These are phyloP conservation scores for Callionymus lyra DNA, from an alignment of 2,113 vertebrate genomes.

Conservation along the genomic window DNA sequence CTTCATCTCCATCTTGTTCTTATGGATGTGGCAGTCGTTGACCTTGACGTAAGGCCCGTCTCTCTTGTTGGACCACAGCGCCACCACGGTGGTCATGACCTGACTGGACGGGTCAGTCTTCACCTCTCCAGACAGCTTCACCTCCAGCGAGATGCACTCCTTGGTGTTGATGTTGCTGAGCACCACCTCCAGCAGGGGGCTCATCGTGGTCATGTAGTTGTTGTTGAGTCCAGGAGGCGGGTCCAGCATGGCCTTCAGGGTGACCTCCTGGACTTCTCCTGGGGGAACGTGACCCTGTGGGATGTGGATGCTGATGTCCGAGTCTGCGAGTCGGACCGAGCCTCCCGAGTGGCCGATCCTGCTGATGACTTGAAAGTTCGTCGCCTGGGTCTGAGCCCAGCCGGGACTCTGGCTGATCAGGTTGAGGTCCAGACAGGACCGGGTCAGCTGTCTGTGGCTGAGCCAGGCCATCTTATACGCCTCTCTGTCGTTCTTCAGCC, in stretches of 20 bases:
- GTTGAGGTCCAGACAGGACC: conserved; percentile 86
- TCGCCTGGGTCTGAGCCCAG: conserved; percentile 91
- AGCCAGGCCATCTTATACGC: conserved; percentile 95
- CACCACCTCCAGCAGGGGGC: conserved; percentile 80
- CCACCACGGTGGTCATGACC: conserved; percentile 80
- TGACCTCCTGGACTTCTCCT: conserved; percentile 83
- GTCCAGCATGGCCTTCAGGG: conserved; percentile 79
- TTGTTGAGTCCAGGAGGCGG: conserved; percentile 80
- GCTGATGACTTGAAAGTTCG: conserved; percentile 72
- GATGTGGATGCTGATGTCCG: conserved; percentile 77
- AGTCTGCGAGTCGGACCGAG: conserved; percentile 78
- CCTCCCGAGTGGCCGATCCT: conserved; percentile 79
- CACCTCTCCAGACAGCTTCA: conserved; percentile 80
- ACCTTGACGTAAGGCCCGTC: conserved; percentile 82
- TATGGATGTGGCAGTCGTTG: conserved; percentile 73
- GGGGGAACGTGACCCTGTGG: conserved; percentile 78
- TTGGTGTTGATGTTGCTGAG: conserved; percentile 80
- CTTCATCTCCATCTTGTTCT: conserved; percentile 81
- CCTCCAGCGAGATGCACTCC: conserved; percentile 74
- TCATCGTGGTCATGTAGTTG: conserved; percentile 79
- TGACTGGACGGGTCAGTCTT: conserved; percentile 83
- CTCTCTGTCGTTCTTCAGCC: conserved; percentile 82
- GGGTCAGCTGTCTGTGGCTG: conserved; percentile 84
- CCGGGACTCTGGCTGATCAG: conserved; percentile 82
- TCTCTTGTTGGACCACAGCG: conserved; percentile 71